phyloP scores from a whole-genome alignment of 2,888 invertebrate genomes.

The Plebejus argus region DNA sequence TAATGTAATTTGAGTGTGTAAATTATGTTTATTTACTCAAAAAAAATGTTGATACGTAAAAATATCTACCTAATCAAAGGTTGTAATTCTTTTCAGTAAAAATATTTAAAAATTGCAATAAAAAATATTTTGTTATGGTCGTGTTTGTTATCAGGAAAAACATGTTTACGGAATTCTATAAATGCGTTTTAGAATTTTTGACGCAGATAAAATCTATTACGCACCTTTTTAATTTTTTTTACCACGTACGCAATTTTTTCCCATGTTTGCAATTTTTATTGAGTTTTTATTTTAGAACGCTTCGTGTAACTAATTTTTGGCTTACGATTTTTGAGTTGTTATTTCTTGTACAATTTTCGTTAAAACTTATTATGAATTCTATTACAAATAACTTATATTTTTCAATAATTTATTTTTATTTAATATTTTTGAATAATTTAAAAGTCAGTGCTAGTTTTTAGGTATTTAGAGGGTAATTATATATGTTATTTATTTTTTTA shows the following conservation, averaged over 20 bases:
- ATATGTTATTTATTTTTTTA: too few species aligned
- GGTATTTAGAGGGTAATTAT: too few species aligned
- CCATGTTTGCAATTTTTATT: background rate
- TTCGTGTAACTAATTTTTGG: background rate
- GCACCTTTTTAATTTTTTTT: background rate
- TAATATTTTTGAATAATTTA: background rate
- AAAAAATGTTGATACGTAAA: background rate
- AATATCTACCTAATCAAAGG: background rate
- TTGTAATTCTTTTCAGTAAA: background rate
- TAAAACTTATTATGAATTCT: background rate
- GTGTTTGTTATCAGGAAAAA: slow-evolving; percentile 26
- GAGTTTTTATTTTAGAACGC: background rate
- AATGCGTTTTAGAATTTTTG: slow-evolving; percentile 22
- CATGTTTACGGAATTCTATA: slow-evolving; percentile 25
- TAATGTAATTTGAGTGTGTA: background rate
- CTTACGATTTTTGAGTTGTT: background rate
- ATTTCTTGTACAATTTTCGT: background rate
- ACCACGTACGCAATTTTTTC: background rate
- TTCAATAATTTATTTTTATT: background rate
- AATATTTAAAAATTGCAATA: background rate
- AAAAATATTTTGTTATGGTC: slow-evolving; percentile 18
- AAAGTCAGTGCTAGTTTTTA: background rate
- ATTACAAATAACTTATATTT: background rate
- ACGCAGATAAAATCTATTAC: slow-evolving; percentile 15
- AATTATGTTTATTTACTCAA: background rate